Conservation (phyloP, 2,797 vertebrate genomes). For the Lepidocolaptes lacrymiger region DNA sequence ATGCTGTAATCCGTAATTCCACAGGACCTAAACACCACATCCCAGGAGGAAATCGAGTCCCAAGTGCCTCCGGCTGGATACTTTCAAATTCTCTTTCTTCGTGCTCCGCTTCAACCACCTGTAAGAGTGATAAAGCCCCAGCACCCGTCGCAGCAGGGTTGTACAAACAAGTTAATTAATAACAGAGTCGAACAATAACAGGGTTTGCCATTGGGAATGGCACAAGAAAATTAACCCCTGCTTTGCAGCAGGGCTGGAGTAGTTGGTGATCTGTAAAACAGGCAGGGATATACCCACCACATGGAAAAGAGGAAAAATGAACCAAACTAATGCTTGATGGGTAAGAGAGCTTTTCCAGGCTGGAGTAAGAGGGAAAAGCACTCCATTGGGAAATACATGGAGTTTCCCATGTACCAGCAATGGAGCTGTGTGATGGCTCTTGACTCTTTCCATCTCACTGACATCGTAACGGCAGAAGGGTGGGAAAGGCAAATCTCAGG, state of each 20-base stretch:
- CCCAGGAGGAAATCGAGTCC: accelerated
- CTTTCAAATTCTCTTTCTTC: accelerated
- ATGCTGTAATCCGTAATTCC: accelerated
- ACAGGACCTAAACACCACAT: accelerated
- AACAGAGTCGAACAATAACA: background rate
- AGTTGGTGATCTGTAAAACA: background rate
- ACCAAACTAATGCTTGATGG: background rate
- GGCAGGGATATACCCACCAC: background rate
- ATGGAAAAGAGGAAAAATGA: background rate
- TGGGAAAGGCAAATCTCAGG: background rate
- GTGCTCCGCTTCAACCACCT: background rate
- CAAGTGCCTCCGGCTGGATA: too few species aligned
- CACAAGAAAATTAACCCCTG: background rate
- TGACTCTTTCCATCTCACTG: background rate
- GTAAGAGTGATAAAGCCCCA: background rate
- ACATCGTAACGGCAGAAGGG: accelerated
- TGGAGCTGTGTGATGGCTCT: background rate
- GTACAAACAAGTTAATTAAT: background rate
- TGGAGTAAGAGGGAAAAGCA: background rate
- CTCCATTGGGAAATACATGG: background rate
- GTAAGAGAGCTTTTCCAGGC: background rate
- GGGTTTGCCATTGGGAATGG: background rate
- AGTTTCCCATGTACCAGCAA: accelerated
- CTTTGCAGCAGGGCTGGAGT: background rate
- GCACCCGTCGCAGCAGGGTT: background rate